Conservation (phyloP, 2,113 vertebrate species). For the Lepidothrix coronata region DNA sequence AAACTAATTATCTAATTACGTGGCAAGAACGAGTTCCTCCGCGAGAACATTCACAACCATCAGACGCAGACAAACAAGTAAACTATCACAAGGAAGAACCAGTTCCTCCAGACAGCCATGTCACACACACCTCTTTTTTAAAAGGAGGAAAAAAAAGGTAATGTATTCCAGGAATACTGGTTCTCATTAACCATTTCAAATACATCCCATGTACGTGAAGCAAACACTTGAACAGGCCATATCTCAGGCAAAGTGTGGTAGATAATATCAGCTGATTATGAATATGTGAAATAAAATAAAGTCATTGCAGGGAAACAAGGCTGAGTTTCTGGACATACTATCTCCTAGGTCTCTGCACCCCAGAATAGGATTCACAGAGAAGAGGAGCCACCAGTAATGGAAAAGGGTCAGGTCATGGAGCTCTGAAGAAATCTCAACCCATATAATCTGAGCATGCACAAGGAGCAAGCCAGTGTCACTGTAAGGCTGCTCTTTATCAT, state of each 20-base stretch:
- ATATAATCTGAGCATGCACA: background rate
- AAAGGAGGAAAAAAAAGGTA: background rate
- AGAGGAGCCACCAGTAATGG: background rate
- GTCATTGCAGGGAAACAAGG: background rate
- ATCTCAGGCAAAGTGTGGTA: background rate
- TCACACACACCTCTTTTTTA: background rate
- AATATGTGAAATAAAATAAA: background rate
- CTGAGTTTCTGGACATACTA: background rate
- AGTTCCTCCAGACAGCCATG: background rate
- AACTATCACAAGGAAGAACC: background rate
- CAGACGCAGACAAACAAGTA: background rate
- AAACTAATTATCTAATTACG: conserved; percentile 37
- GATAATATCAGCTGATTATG: background rate
- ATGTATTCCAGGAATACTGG: background rate
- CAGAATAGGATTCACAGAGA: background rate
- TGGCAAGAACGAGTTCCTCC: background rate
- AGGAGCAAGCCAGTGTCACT: background rate
- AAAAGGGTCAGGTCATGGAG: background rate
- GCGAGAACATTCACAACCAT: background rate
- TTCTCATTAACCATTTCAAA: background rate
- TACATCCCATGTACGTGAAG: background rate
- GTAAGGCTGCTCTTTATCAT: background rate
- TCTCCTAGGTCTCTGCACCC: background rate
- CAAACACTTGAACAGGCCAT: background rate
- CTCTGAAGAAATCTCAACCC: background rate